Percentiles rank a stretch among this genome's conserved stretches.
Conservation (phyloP, 1,140 invertebrate species). For the Carcinoscorpius rotundicauda region DNA sequence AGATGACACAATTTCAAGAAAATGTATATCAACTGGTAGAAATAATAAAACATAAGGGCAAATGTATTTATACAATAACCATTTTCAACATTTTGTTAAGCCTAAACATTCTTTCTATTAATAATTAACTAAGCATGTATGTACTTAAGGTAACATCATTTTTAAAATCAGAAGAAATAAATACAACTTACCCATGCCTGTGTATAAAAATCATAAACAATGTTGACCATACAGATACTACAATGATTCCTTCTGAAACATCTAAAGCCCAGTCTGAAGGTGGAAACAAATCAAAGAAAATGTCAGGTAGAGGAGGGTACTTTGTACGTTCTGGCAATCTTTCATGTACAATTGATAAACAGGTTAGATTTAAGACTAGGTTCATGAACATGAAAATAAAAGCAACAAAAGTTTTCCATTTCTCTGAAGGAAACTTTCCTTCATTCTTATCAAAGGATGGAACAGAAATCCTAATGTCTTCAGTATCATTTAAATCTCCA, state of each 20-base stretch:
- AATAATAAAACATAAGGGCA: too few relatives aligned
- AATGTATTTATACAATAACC: too few relatives aligned
- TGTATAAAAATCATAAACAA: slow-evolving; percentile 65
- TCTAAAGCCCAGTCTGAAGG: slow-evolving; percentile 61
- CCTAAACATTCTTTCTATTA: too few relatives aligned
- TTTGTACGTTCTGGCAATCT: slow-evolving; percentile 57
- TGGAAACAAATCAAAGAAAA: slow-evolving; percentile 59
- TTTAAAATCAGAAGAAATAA: too few relatives aligned
- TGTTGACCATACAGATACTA: slow-evolving; percentile 56
- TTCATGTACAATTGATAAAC: slow-evolving; percentile 71
- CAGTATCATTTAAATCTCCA: slow-evolving; percentile 9
- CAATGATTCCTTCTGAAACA: slow-evolving; percentile 73
- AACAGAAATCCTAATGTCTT: slow-evolving; percentile 40
- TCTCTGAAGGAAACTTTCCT: slow-evolving; percentile 52
- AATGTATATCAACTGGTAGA: too few relatives aligned
- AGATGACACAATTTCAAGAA: too few relatives aligned
- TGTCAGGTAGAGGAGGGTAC: slow-evolving; percentile 61
- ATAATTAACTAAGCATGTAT: too few relatives aligned
- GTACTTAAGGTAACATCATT: too few relatives aligned
- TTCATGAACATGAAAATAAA: slow-evolving; percentile 36
- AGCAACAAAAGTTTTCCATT: slow-evolving; percentile 51
- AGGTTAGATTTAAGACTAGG: slow-evolving; percentile 37
- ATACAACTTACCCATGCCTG: slow-evolving; percentile 53
- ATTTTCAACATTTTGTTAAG: too few relatives aligned
- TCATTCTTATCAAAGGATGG: slow-evolving; percentile 44